Conservation (phyloP, 2,888 invertebrate species). For the Pocota personata region DNA sequence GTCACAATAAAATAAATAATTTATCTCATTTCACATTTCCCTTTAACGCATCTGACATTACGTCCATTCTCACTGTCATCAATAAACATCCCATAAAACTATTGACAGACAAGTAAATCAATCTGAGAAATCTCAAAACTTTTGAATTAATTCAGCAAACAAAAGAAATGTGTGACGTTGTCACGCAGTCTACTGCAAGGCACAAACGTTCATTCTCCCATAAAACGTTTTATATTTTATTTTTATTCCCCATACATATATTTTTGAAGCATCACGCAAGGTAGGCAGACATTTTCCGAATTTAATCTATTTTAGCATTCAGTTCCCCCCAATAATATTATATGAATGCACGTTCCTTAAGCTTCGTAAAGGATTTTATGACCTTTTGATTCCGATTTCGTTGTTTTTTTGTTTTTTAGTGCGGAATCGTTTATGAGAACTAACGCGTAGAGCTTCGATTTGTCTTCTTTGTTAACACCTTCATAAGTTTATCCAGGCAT, state of each 20-base stretch:
- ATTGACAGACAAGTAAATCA: slow-evolving; percentile 40
- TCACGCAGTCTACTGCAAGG: slow-evolving; percentile 3
- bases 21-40: not conserved
- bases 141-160: slow-evolving; percentile 31
- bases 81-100: slow-evolving; percentile 30
- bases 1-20: slow-evolving; percentile 10
- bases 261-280: not conserved
- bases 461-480: slow-evolving; percentile 26
- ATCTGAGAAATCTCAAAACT: slow-evolving; percentile 13
- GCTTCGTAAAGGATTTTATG: slow-evolving; percentile 35
- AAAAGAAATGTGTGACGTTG: slow-evolving; percentile 28
- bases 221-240: slow-evolving; percentile 33
- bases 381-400: not conserved
- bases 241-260: slow-evolving; percentile 6
- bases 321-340: not conserved
- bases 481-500: not conserved
- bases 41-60: slow-evolving; percentile 11
- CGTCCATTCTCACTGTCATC: slow-evolving; percentile 16
- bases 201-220: not conserved
- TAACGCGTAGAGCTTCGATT: not conserved
- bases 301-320: slow-evolving; percentile 38
- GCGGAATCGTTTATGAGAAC: not conserved
- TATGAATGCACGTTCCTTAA: not conserved
- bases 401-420: not conserved
- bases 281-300: slow-evolving; percentile 20